Evolutionary conservation across 2,888 invertebrate species (phyloP), one percentile per base, ranked within the genome.

Genomic region (Cephus pulcher): DNA sequence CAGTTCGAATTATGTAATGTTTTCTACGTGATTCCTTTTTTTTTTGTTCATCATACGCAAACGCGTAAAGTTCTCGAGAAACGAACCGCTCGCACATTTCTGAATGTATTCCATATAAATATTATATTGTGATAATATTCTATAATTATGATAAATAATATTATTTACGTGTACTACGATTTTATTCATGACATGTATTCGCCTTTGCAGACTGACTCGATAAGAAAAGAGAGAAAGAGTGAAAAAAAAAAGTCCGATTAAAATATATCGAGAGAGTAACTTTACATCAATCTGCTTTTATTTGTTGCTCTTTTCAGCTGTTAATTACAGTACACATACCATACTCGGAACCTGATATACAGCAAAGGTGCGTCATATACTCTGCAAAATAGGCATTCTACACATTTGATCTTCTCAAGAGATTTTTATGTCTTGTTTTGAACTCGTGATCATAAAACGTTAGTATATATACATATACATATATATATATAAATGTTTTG

Each of bases 111-210:
- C 88, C 89, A 86, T 87, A 84, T 86, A 85, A 88, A 86, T 84
- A 88, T 84, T 87, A 84, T 90, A 90, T 89, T 89, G 90, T 90
- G 89, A 90, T 90, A 90, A 85, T 90, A 87, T 83, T 84, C 82
- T 84, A 86, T 88, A 86, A 84, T 84, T 82, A 84, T 74, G 75
- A 79, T 82, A 80, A 75, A 81, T 79, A 80, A 84, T 77, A 74
- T 79, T 83, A 85, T 81, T 83, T 30, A 73, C 15, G 68, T 69
- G 35, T 73, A 56, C 9, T 80, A 81, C 78, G 80, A 83, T 83
- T 80, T 77, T 76, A 81, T 80, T 81, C 75, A 80, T 80, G 73
- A 78, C 79, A 77, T 74, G 74, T 78, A 78, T 82, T 76, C 79
- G 79, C 80, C 77, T 80, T 78, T 73, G 23, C 74, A 82, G 77